Base-by-base conservation (phyloP, 1,140 invertebrate genomes). In the Pseudomyrmex flavicornis region DNA sequence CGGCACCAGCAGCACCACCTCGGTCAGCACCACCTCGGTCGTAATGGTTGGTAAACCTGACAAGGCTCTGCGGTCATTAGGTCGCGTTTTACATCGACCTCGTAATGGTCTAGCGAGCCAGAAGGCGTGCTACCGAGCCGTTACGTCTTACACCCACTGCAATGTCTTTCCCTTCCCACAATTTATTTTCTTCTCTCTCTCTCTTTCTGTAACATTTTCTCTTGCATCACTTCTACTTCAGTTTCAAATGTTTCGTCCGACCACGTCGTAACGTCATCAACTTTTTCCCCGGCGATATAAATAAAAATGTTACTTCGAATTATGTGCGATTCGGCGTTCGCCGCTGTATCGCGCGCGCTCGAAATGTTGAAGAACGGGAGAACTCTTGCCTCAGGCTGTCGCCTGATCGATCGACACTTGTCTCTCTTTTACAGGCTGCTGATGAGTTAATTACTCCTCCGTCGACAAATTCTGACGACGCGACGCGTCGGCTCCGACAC, bases 401-500 rank as follows among this genome's bases (percentile, higher is more conserved):
- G 22, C n/a, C 22, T 17, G n/a, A 54, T 65, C 61, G 61, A 65
- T 65, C 85, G 15, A 44, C 58, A 17, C 52, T 76, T 59, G 20
- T 62, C 72, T 82, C 75, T 73, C 84, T 79, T 50, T 58, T 82
- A 72, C 62, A 65, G 66, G 15, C 17, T 15, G 86, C 76, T 75
- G 73, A 85, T 50, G 62, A 88, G 75, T 88, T 88, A 88, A 88
- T 88, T 85, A 87, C 5, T 52, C 58, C 65, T 69, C 61, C 77
- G 87, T 87, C 69, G 72, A 87, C 70, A 83, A 88, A 88, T 87
- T 82, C 77, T 56, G 48, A 52, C 46, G 76, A 58, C 35, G 22
- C 46, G 50, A 7, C 35, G 22, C 52, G 56, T 83, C 65, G 61
- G 48, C 59, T 44, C 65, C 75, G 80, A 85, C 74, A 68, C 66